Conservation (phyloP, 2,113 vertebrate genomes). For the Ceyx margarethae region DNA sequence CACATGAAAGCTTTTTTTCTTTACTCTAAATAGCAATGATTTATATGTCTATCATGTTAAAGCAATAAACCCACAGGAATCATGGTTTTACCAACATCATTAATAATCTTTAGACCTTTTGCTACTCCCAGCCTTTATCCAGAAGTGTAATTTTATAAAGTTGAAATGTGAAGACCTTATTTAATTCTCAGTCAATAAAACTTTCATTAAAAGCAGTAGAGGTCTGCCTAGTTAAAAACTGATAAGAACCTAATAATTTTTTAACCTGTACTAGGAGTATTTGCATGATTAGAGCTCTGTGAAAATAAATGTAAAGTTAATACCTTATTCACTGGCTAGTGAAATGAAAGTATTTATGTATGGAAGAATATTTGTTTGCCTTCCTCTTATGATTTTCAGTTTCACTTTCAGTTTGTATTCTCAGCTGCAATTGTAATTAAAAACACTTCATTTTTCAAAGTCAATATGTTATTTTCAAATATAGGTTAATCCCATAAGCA, state of each 20-base stretch:
- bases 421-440: not conserved
- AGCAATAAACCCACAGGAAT: not conserved
- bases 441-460: not conserved
- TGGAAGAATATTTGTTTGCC: not conserved
- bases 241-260: not conserved
- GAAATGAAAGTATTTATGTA: not conserved
- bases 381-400: not conserved
- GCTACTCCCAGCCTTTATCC: not conserved
- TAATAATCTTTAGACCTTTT: not conserved
- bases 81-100: not conserved
- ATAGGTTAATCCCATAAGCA: not conserved
- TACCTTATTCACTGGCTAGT: not conserved
- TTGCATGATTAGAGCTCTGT: not conserved
- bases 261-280: not conserved
- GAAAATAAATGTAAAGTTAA: not conserved
- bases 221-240: not conserved
- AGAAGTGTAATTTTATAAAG: not conserved
- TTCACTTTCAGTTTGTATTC: not conserved
- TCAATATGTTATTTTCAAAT: not conserved
- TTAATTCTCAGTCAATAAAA: not conserved
- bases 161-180: not conserved
- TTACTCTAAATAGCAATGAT: not conserved
- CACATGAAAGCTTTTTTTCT: not conserved
- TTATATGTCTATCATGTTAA: not conserved
- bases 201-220: not conserved